phyloP scores from a whole-genome alignment of 2,888 invertebrate genomes.

The Scrobipalpa costella region DNA sequence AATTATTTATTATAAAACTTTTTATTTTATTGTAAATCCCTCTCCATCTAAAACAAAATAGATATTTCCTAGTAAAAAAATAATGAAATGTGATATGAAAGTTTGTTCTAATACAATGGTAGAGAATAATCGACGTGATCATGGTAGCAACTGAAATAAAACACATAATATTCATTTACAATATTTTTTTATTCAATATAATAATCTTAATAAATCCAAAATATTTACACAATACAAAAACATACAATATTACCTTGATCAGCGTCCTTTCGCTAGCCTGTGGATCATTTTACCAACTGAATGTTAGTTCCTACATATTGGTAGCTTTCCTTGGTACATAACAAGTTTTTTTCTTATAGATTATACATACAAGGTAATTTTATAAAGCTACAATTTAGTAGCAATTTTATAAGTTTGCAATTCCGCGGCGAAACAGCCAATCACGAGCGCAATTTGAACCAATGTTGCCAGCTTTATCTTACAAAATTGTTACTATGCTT shows the following conservation, averaged over 20 bases:
- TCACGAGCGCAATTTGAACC: background rate
- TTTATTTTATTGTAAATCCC: background rate
- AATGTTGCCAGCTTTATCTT: constrained; percentile 2
- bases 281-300: constrained; percentile 20
- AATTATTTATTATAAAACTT: constrained; percentile 4
- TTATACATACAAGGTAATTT: background rate
- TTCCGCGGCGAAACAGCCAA: background rate
- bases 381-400: constrained; percentile 7
- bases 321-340: constrained; percentile 15
- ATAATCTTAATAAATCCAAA: constrained; percentile 82
- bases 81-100: no score
- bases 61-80: no score
- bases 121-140: background rate
- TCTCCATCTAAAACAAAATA: no score
- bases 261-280: constrained; percentile 60
- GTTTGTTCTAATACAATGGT: no score
- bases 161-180: constrained; percentile 66
- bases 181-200: constrained; percentile 82
- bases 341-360: constrained; percentile 12
- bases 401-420: background rate
- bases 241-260: constrained; percentile 75
- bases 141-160: constrained; percentile 48
- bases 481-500: constrained; percentile 1
- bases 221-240: constrained; percentile 82
- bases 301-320: constrained; percentile 6